Base-by-base conservation (phyloP, 2,113 vertebrate species). In the Cyphomyrus discorhynchus region DNA sequence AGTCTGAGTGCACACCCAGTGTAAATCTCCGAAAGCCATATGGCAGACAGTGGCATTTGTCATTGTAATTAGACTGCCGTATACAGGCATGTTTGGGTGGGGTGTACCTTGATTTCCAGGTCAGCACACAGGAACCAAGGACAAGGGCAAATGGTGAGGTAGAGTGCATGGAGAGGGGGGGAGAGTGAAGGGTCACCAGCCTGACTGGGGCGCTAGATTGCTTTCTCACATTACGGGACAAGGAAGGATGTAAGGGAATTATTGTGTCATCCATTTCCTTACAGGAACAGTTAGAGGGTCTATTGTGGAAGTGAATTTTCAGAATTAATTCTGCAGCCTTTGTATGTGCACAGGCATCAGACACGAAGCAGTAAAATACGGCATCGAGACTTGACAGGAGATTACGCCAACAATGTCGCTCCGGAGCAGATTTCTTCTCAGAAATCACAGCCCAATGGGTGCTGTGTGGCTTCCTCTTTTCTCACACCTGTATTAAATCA, bases 21-120 rank as follows among this genome's bases (percentile, higher is more conserved):
- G 91, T 95, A 95, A 95, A 96, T 95, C 92, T 45, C 91, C 89
- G 50, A 58, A 88, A 92, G 93, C 39, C 9, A 89, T 91, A 93
- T 89, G 47, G 21, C 86, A 92, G 93, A 92, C 93, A 92, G 91
- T 46, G 88, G 83, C 93, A 96, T 96, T 95, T 91, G 94, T 96
- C 96, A 96, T 88, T 93, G 94, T 96, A 96, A 96, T 96, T 96
- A 96, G 94, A 93, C 91, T 93, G 92, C 50, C 74, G 90, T 91
- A 91, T 92, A 92, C 91, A 90, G 94, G 94, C 92, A 86, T 90
- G 92, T 93, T 94, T 95, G 52, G 52, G 84, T 27, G 88, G 94
- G 94, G 94, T 92, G 93, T 93, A 92, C 94, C 94, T 92, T 91
- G 92, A 93, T 91, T 91, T 90, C 91, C 89, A 50, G 89, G 91